Conservation (phyloP, 1,140 invertebrate species). For the Trichogramma pretiosum region DNA sequence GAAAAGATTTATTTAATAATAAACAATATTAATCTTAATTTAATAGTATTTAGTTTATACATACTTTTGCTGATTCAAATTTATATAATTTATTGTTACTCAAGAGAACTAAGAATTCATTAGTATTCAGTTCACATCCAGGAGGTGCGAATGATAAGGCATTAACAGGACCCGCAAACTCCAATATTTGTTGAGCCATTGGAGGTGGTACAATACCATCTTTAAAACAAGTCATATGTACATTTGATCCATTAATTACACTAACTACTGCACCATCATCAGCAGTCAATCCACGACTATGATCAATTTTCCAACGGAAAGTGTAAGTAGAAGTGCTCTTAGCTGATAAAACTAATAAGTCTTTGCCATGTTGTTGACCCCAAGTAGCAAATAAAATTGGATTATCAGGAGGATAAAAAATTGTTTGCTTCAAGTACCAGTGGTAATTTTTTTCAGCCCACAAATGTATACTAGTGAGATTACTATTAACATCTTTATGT, state of each 20-base stretch:
- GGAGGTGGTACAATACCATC: slow-evolving; percentile 72
- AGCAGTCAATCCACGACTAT: slow-evolving; percentile 43
- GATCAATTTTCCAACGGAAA: slow-evolving; percentile 54
- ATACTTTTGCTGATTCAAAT: no score
- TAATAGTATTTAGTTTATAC: no score
- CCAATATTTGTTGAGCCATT: slow-evolving; percentile 59
- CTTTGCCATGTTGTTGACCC: slow-evolving; percentile 34
- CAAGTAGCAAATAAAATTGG: slow-evolving; percentile 51
- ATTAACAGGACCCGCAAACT: slow-evolving; percentile 50
- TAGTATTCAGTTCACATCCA: slow-evolving; percentile 33
- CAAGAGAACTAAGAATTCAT: slow-evolving; percentile 34
- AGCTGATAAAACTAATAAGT: slow-evolving; percentile 34
- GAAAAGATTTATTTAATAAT: no score
- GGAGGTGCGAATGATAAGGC: slow-evolving; percentile 51
- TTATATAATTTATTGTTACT: slow-evolving; percentile 26
- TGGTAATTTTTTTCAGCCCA: slow-evolving; percentile 81
- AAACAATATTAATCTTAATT: no score
- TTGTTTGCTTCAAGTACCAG: slow-evolving; percentile 79
- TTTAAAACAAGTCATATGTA: slow-evolving; percentile 66
- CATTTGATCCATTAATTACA: slow-evolving; percentile 70
- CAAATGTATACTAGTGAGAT: slow-evolving; percentile 52
- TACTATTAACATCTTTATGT: slow-evolving; percentile 38
- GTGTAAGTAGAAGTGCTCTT: slow-evolving; percentile 51
- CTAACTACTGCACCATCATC: slow-evolving; percentile 54
- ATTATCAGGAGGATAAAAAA: slow-evolving; percentile 46